Conservation (phyloP, 2,797 vertebrate genomes). For the Chromobotia macracanthus region DNA sequence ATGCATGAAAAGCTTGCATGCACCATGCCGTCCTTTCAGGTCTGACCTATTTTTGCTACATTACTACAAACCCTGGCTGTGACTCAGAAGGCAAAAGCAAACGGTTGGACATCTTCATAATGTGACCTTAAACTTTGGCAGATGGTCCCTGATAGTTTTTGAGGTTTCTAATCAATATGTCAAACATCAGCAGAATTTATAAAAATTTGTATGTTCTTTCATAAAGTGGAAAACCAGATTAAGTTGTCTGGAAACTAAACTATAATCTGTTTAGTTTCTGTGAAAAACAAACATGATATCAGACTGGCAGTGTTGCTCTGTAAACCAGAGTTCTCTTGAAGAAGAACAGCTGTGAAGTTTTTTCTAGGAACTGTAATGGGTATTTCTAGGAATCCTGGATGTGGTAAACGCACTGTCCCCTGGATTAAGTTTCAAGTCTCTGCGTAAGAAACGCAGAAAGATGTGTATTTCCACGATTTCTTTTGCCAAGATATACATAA, state of each 20-base stretch:
- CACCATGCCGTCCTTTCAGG: not conserved
- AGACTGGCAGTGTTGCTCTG: slow-evolving; percentile 8
- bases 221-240: slow-evolving; percentile 14
- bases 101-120: slow-evolving; percentile 34
- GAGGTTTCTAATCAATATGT: slow-evolving; percentile 22
- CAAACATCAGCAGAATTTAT: slow-evolving; percentile 11
- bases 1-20: slow-evolving; percentile 5
- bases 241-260: not conserved
- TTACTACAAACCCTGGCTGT: slow-evolving; percentile 38
- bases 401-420: slow-evolving; percentile 5
- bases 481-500: slow-evolving; percentile 24
- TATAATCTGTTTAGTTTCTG: slow-evolving; percentile 35
- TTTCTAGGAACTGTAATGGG: slow-evolving; percentile 37
- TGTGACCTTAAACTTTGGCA: slow-evolving; percentile 48
- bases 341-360: slow-evolving; percentile 31
- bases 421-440: not conserved
- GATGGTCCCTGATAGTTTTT: slow-evolving; percentile 14
- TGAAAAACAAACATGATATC: slow-evolving; percentile 20
- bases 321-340: slow-evolving; percentile 10
- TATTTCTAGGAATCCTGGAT: slow-evolving; percentile 39
- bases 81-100: slow-evolving; percentile 29
- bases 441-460: slow-evolving; percentile 25
- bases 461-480: slow-evolving; percentile 26
- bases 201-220: slow-evolving; percentile 3
- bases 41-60: slow-evolving; percentile 33